These are phyloP conservation scores for Aphelenchoides avenae DNA, from an alignment of 1,140 invertebrate genomes.

Conservation along the genomic window DNA sequence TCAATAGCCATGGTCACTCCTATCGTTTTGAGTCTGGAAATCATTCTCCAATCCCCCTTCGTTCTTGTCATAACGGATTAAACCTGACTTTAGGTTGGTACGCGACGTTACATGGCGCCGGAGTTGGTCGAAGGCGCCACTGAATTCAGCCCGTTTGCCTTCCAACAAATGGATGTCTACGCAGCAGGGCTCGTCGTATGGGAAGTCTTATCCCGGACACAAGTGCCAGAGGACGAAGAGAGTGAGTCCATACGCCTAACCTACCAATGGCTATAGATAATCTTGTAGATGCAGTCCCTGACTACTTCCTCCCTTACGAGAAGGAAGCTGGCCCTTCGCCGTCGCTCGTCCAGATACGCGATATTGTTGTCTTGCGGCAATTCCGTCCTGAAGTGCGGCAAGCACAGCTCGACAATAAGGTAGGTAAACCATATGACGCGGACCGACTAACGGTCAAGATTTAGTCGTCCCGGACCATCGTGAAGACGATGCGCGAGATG, in stretches of 20 bases:
- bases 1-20: too few species aligned
- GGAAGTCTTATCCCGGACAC: slow-evolving; percentile 78
- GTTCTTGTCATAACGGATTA: too few species aligned
- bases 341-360: slow-evolving; percentile 93
- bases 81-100: slow-evolving; percentile 72
- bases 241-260: too few species aligned
- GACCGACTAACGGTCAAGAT: slow-evolving; percentile 5
- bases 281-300: slow-evolving; percentile 65
- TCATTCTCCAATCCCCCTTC: too few species aligned
- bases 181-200: slow-evolving; percentile 91
- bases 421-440: slow-evolving; percentile 14
- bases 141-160: slow-evolving; percentile 89
- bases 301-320: slow-evolving; percentile 87
- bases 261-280: slow-evolving; percentile 12
- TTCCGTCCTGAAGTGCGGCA: slow-evolving; percentile 68
- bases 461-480: slow-evolving; percentile 23
- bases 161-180: slow-evolving; percentile 95
- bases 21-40: too few species aligned
- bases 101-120: slow-evolving; percentile 91
- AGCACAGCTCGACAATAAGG: slow-evolving; percentile 23
- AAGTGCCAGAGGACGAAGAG: slow-evolving; percentile 64
- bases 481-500: slow-evolving; percentile 50
- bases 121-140: slow-evolving; percentile 96
- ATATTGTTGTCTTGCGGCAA: slow-evolving; percentile 85
- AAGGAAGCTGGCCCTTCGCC: slow-evolving; percentile 89